Base-by-base conservation (phyloP, 1,140 invertebrate species). In the Procambarus clarkii region DNA sequence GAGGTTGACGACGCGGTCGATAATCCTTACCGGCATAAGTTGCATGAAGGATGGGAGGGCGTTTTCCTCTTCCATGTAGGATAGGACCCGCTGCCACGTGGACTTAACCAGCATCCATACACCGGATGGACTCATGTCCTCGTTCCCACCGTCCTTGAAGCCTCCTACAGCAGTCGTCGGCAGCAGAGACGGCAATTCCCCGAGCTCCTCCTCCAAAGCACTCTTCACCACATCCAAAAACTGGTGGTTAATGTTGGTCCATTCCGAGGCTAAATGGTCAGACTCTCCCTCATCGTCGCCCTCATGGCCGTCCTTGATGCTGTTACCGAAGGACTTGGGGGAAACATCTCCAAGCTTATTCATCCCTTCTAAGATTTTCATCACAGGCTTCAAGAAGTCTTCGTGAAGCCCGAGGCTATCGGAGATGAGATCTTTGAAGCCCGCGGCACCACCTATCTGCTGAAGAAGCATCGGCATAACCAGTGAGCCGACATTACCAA, bases 21-120 rank as follows among this genome's bases (percentile, higher is more conserved):
- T 71, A 3, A 89, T 76, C 64, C 24, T 89, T 18, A 89, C 46
- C n/a, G 87, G 87, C 46, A 79, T 89, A 0, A 89, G 76, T 54
- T 87, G 85, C 85, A 87, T 71, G 85, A 87, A 87, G 76, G 45
- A 34, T 3, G 74, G 45, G 5, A 87, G 76, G 24, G 85, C 45
- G 76, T 87, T 78, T 34, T 87, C 85, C 8, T 78, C 85, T 50
- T 60, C 46, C 4, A 87, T 50, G 54, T 87, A 87, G 50, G 85
- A 50, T 48, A 87, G 50, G 24, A 87, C 54, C 34, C 85, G 46
- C 85, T 76, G 74, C 85, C 85, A 87, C n/a, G 85, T 87, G 3
- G 74, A 78, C 54, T 87, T 87, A 48, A 87, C 46, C 74, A 87
- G 34, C 85, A 87, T 87, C 85, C 85, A 87, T n/a, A 87, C 76